Conservation (phyloP, 1,140 invertebrate genomes). For the Eriosoma lanigerum region DNA sequence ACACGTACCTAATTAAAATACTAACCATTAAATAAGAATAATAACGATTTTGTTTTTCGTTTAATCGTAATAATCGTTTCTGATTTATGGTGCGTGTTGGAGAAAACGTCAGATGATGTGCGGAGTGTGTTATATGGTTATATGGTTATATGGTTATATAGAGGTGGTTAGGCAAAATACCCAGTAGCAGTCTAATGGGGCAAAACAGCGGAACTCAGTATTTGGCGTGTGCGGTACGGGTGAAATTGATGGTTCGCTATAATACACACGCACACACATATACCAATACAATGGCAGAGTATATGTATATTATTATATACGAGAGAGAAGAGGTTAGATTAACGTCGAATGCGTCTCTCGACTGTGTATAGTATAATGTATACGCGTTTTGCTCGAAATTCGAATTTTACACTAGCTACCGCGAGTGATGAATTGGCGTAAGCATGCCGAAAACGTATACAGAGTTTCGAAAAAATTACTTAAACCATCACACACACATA, state of each 20-base stretch:
- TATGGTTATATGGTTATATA: background rate
- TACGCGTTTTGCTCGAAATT: background rate
- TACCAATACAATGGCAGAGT: too few species aligned
- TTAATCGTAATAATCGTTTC: too few species aligned
- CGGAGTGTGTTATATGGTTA: background rate
- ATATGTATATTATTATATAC: background rate
- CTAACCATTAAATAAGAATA: too few species aligned
- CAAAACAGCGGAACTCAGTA: slow-evolving; percentile 30
- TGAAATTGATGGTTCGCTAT: slow-evolving; percentile 33
- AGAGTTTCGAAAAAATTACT: slow-evolving; percentile 11
- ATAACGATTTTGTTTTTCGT: too few species aligned
- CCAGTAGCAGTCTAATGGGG: slow-evolving; percentile 19
- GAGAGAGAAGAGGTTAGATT: background rate
- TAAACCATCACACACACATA: background rate
- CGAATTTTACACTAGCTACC: slow-evolving; percentile 10
- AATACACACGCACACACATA: background rate
- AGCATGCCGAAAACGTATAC: background rate
- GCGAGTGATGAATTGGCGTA: background rate
- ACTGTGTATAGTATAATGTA: too few species aligned
- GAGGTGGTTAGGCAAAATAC: background rate
- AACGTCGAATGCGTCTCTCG: background rate
- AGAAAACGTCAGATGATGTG: too few species aligned
- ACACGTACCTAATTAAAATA: too few species aligned
- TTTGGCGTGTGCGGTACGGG: slow-evolving; percentile 6
- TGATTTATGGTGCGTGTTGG: too few species aligned